phyloP scores from a whole-genome alignment of 2,113 vertebrate species.

The Hydropotes inermis region DNA sequence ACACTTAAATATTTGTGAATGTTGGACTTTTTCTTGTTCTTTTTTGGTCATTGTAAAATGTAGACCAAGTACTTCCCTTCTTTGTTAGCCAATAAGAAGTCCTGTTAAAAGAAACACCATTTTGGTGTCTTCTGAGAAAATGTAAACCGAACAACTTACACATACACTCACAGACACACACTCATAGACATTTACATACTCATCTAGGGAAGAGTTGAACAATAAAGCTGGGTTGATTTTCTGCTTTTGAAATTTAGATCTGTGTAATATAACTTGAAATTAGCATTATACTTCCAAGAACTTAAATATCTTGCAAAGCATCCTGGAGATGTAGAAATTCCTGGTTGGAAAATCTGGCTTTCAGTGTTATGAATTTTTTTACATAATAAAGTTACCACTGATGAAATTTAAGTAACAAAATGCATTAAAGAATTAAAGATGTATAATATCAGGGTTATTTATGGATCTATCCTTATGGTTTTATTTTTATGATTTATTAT shows the following conservation, averaged over 20 bases:
- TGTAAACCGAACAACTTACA: neutral
- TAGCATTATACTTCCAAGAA: neutral
- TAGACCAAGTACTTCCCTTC: neutral
- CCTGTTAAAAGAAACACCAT: neutral
- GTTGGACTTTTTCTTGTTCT: neutral
- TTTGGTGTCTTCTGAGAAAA: neutral
- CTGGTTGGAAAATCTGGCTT: neutral
- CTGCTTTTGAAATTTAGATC: slow-evolving; percentile 24
- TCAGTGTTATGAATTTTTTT: neutral
- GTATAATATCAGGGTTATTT: neutral
- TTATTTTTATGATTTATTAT: slow-evolving; percentile 14
- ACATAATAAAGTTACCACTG: neutral
- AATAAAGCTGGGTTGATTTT: slow-evolving; percentile 26
- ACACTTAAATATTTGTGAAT: neutral
- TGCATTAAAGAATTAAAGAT: neutral
- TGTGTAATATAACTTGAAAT: slow-evolving; percentile 18
- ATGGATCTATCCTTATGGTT: neutral
- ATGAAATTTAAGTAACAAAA: neutral
- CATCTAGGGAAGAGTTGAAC: neutral
- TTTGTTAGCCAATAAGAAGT: neutral
- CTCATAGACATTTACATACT: neutral
- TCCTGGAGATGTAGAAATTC: neutral
- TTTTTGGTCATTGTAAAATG: neutral
- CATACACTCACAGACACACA: neutral
- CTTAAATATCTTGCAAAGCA: slow-evolving; percentile 27